A percentile compares a stretch with the other conserved stretches of the same genome.
Conservation (phyloP, 2,113 vertebrate genomes). For the Reinhardtius hippoglossoides region DNA sequence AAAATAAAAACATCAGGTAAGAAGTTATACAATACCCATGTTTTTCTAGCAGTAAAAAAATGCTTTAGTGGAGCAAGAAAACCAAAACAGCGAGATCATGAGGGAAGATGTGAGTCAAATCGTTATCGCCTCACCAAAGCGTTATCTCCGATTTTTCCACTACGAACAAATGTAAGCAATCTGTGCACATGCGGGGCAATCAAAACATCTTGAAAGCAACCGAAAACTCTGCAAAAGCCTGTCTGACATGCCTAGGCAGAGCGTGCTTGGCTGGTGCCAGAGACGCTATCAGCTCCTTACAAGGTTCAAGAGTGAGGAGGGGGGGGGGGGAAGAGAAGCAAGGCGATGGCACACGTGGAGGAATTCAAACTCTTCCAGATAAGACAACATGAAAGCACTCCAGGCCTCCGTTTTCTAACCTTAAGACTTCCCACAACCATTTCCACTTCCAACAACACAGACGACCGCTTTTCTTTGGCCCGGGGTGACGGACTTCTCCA, state of each 20-base stretch:
- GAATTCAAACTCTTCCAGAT: conserved; percentile 73
- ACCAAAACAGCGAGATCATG: conserved; percentile 35
- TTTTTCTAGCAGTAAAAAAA: conserved; percentile 23
- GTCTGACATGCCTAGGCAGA: conserved; percentile 69
- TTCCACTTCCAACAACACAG: conserved; percentile 29
- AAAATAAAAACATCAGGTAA: not conserved
- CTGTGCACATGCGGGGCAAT: conserved; percentile 52
- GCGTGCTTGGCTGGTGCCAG: conserved; percentile 49
- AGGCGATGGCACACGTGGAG: conserved; percentile 67
- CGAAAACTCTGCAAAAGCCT: conserved; percentile 34
- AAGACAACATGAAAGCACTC: conserved; percentile 66
- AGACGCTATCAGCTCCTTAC: conserved; percentile 68
- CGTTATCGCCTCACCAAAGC: conserved; percentile 46
- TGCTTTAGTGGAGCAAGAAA: conserved; percentile 26
- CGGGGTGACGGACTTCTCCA: not conserved
- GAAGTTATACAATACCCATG: not conserved
- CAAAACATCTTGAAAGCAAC: conserved; percentile 58
- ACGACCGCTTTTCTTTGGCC: conserved; percentile 21
- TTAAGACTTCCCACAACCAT: conserved; percentile 38
- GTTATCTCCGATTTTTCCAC: conserved; percentile 35
- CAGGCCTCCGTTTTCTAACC: conserved; percentile 48
- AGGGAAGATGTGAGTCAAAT: conserved; percentile 18
- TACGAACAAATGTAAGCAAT: conserved; percentile 47
- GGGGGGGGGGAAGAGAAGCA: conserved; percentile 1
- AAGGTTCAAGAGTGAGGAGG: conserved; percentile 47